phyloP scores from a whole-genome alignment of 30 jellyfish, hydroid and myxozoan species.

The Aurelia aurita region DNA sequence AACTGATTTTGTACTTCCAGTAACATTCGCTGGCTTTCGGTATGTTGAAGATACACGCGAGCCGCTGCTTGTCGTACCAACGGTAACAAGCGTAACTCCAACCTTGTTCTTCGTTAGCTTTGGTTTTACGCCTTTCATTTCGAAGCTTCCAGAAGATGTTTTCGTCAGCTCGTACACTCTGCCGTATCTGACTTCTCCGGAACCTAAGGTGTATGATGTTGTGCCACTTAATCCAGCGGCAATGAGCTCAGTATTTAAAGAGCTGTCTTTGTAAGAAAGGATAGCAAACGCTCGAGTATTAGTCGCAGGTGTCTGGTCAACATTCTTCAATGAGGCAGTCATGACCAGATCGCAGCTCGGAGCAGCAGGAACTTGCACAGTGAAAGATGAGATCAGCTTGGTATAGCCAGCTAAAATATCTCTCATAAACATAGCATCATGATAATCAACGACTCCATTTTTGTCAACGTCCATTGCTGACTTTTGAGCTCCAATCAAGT shows the following conservation, averaged over 20 bases:
- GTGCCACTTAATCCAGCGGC: constrained; percentile 46
- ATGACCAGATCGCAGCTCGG: constrained; percentile 63
- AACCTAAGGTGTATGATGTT: constrained; percentile 23
- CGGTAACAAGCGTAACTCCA: constrained; percentile 56
- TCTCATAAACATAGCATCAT: constrained; percentile 52
- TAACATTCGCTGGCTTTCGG: constrained; percentile 30
- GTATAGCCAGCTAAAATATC: constrained; percentile 55
- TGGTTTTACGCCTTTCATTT: constrained; percentile 41
- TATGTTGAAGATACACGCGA: constrained; percentile 53
- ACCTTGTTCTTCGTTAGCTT: constrained; percentile 29
- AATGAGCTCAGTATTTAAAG: constrained; percentile 40
- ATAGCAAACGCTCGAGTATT: constrained; percentile 47
- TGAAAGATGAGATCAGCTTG: constrained; percentile 28
- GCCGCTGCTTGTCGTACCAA: constrained; percentile 21
- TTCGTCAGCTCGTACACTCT: constrained; percentile 38
- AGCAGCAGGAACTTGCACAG: constrained; percentile 44
- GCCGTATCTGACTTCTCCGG: constrained; percentile 50
- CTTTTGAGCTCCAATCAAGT: constrained; percentile 1
- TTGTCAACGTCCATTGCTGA: constrained; percentile 61
- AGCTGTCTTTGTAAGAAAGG: constrained; percentile 15
- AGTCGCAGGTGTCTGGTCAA: constrained; percentile 45
- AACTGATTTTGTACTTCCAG: constrained; percentile 60
- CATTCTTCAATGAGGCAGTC: constrained; percentile 35
- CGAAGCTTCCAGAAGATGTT: constrained; percentile 24
- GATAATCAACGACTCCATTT: constrained; percentile 58